Percentiles rank a stretch among this genome's conserved stretches.
Evolutionary conservation across 2,113 vertebrate genomes (phyloP).

Genomic region (Microtus pennsylvanicus): DNA sequence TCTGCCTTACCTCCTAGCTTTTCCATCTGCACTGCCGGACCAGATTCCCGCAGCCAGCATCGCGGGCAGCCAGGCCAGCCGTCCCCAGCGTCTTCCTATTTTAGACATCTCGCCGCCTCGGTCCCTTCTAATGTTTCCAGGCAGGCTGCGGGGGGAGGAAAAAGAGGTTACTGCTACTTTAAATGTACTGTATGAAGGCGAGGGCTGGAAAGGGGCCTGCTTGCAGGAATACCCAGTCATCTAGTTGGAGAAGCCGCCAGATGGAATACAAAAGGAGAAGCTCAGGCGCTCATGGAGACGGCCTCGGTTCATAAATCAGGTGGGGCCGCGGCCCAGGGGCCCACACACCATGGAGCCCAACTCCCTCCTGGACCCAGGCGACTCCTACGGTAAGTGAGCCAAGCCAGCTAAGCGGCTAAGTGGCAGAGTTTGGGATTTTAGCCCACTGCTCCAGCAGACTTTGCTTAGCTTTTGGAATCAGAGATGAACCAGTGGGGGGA

Average conservation of each 20-base stretch:
- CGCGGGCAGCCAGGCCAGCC: slow-evolving; percentile 69
- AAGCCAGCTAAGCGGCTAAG: slow-evolving; percentile 22
- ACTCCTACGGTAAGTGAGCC: slow-evolving; percentile 88
- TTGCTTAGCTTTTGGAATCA: slow-evolving; percentile 52
- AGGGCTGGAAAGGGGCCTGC: slow-evolving; percentile 89
- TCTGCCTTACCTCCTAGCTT: slow-evolving; percentile 66
- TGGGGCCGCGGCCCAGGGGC: slow-evolving; percentile 86
- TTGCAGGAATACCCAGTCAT: slow-evolving; percentile 88
- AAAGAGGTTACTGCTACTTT: slow-evolving; percentile 89
- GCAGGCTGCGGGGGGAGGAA: slow-evolving; percentile 83
- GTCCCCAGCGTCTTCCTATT: slow-evolving; percentile 82
- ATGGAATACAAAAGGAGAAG: slow-evolving; percentile 89
- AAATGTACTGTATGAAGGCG: slow-evolving; percentile 88
- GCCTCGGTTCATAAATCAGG: slow-evolving; percentile 88
- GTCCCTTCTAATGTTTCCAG: slow-evolving; percentile 84
- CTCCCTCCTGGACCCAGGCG: slow-evolving; percentile 86
- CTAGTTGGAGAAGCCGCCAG: slow-evolving; percentile 88
- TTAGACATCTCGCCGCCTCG: slow-evolving; percentile 80
- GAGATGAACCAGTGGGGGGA: not conserved
- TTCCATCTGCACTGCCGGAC: slow-evolving; percentile 61
- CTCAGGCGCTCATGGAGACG: slow-evolving; percentile 87
- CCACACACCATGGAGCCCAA: slow-evolving; percentile 89
- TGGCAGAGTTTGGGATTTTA: slow-evolving; percentile 77
- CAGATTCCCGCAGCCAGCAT: slow-evolving; percentile 75
- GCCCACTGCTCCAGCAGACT: slow-evolving; percentile 62